Base-by-base conservation (phyloP, 2,797 vertebrate genomes). In the Spondyliosoma cantharus region DNA sequence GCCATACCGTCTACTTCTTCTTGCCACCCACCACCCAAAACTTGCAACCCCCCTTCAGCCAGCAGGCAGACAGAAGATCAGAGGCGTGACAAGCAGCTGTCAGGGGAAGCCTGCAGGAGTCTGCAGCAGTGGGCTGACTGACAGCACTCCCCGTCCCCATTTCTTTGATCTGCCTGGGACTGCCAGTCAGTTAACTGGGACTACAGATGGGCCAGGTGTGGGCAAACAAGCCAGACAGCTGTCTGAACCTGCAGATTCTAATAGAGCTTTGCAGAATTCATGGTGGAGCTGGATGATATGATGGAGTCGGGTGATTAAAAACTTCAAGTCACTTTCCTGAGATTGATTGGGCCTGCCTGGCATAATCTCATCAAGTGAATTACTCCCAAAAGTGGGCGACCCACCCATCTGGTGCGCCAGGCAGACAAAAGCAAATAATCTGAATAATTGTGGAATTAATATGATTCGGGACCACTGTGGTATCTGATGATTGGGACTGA, bases 121-220 rank as follows among this genome's bases (percentile, higher is more conserved):
- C 74, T 87, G 89, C 76, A 61, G 83, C 80, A 76, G 78, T 62
- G 74, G 76, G 72, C 69, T 89, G 92, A 93, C 83, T 93, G 93
- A 93, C 92, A 90, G 83, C 56, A 5, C 74, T 81, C 84, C 91
- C 87, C 84, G 22, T 88, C 91, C 88, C 71, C 69, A 63, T 71
- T 81, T 83, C 92, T 93, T 93, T 93, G 91, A 93, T 94, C 91
- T 92, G 86, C 85, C 83, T 82, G 78, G 72, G 87, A 82, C 80
- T 87, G 88, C 85, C 89, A 88, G 83, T 91, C 89, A 81, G 84
- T 85, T 88, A 81, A 74, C 82, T 69, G 87, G 87, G 86, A 80
- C 87, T 86, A 85, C 92, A 92, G 93, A 91, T 93, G 91, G 91
- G 86, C 90, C 89, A 93, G 91, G 92, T 92, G 91, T 87, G 91